phyloP scores from a whole-genome alignment of 1,140 invertebrate species.

The Thaumetopoea pityocampa region DNA sequence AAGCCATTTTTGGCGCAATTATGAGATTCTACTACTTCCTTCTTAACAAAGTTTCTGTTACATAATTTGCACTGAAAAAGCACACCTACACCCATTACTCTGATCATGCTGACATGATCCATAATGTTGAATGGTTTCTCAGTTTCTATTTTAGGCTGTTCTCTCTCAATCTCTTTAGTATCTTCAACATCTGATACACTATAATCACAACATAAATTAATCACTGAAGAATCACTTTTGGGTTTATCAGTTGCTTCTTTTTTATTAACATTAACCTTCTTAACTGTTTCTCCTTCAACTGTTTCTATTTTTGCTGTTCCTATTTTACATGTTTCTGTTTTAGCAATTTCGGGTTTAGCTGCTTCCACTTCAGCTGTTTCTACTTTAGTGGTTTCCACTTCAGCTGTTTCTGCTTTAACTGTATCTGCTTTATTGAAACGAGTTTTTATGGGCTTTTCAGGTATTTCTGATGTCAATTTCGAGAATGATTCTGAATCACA shows the following conservation, averaged over 20 bases:
- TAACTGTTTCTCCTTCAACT: no score
- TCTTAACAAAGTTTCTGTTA: constrained; percentile 65
- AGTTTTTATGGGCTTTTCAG: no score
- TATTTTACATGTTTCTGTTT: no score
- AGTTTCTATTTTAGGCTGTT: no score
- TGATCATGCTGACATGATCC: constrained; percentile 62
- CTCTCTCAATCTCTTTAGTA: constrained; percentile 15
- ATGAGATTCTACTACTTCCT: constrained; percentile 55
- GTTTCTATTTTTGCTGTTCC: no score
- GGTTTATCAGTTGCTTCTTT: constrained; percentile 1
- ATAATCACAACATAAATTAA: constrained; percentile 18
- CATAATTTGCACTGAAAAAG: constrained; percentile 65
- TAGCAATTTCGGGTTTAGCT: no score
- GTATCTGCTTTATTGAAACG: no score
- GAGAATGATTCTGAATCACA: background rate
- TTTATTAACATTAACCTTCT: no score
- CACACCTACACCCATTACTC: constrained; percentile 61
- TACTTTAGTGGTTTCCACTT: no score
- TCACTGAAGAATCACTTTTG: constrained; percentile 1
- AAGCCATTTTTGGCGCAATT: constrained; percentile 59
- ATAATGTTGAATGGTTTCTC: constrained; percentile 57
- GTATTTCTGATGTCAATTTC: constrained; percentile 6
- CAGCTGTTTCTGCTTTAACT: no score
- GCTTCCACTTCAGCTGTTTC: no score
- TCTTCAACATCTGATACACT: constrained; percentile 6